Base-by-base conservation (phyloP, 2,113 vertebrate genomes). In the Candoia aspera region DNA sequence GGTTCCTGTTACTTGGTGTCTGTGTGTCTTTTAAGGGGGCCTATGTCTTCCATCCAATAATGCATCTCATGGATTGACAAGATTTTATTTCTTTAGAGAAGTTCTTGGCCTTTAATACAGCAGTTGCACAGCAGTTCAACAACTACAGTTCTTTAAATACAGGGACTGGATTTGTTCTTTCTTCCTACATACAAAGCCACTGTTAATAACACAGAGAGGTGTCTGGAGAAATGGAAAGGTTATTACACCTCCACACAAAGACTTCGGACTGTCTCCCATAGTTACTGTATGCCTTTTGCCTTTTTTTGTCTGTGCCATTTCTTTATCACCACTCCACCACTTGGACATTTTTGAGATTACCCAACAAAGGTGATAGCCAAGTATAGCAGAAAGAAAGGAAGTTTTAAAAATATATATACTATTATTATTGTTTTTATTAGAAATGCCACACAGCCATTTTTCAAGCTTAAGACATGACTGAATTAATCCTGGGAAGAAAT, bases 401-500 rank as follows among this genome's bases (percentile, higher is more conserved):
- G 42, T 42, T 42, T 42, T 42, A 42, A 42, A 42, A 42, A 42
- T 42, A 42, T 42, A 42, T 42, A 42, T 42, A 42, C 42, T 42
- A 42, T 42, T 42, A 42, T 42, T 42, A 42, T 15, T 73, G 29
- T n/a, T 55, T 87, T 46, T 42, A 62, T 11, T 54, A 85, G 33
- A 91, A 84, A 4, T 68, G 55, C 2, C 29, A 13, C 83, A 24
- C 0, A 90, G 64, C 15, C 58, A 26, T n/a, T 88, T 60, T 93
- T 94, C n/a, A 89, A 64, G 49, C 62, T 33, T 54, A 89, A 37
- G 49, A 42, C 49, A 85, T 29, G 19, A 55, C 87, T 64, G 46
- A 92, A 89, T 79, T 62, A 54, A 42, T 59, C 42, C 90, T 1
- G 53, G 60, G 90, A 37, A 90, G 15, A 95, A 94, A n/a, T 0